These are phyloP conservation scores for Whitmania pigra DNA, from an alignment of 1,140 invertebrate genomes.

Conservation along the genomic window DNA sequence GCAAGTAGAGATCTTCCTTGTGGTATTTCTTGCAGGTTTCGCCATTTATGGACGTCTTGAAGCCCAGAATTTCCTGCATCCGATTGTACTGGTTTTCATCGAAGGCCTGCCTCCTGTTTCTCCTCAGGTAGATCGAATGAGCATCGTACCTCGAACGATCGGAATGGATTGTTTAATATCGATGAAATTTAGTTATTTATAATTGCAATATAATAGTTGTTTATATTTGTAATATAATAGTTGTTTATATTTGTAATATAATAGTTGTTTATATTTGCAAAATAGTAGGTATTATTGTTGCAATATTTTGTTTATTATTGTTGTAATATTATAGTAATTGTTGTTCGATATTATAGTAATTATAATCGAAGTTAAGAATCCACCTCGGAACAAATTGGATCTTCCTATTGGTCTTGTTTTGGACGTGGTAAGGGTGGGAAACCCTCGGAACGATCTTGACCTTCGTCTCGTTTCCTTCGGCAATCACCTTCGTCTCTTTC, in stretches of 20 bases:
- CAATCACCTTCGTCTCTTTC: slow-evolving; percentile 12
- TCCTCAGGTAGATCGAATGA: not conserved
- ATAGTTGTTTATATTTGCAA: too few species aligned
- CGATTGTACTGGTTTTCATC: slow-evolving; percentile 23
- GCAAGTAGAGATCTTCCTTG: slow-evolving; percentile 32
- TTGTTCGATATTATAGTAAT: too few species aligned
- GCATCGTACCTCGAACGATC: not conserved
- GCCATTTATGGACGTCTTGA: slow-evolving; percentile 30
- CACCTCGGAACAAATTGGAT: slow-evolving; percentile 15
- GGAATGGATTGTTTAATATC: not conserved
- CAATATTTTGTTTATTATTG: too few species aligned
- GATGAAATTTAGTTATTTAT: not conserved
- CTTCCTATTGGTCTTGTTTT: slow-evolving; percentile 8
- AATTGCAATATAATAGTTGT: too few species aligned
- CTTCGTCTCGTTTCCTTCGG: not conserved
- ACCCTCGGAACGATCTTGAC: slow-evolving; percentile 11
- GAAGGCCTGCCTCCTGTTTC: slow-evolving; percentile 17
- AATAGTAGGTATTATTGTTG: too few species aligned
- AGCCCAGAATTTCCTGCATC: slow-evolving; percentile 32
- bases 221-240: too few species aligned
- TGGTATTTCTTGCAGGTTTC: slow-evolving; percentile 31
- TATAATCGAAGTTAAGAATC: not conserved
- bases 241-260: too few species aligned
- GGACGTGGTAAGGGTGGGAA: slow-evolving; percentile 11
- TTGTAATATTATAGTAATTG: too few species aligned